Conservation (phyloP, 1,140 invertebrate species). For the Onthophagus taurus region DNA sequence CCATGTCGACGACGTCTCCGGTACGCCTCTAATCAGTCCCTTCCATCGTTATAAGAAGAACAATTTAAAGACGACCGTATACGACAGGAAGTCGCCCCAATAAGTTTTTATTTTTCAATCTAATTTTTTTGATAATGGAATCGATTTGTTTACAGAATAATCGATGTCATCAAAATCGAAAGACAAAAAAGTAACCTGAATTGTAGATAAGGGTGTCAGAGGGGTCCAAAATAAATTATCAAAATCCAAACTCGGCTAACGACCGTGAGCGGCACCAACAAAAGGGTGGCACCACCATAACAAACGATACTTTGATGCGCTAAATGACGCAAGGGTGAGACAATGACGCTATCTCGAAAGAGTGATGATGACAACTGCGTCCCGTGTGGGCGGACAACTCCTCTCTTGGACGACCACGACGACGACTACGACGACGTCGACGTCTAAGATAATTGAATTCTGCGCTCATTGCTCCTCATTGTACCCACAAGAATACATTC, state of each 20-base stretch:
- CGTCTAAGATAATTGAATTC: slow-evolving; percentile 26
- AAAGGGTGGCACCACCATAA: slow-evolving; percentile 21
- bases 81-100: no score
- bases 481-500: slow-evolving; percentile 24
- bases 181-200: slow-evolving; percentile 6
- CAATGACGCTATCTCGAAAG: slow-evolving; percentile 33
- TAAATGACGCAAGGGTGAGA: slow-evolving; percentile 36
- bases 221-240: slow-evolving; percentile 19
- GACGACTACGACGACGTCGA: slow-evolving; percentile 1
- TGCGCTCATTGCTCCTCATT: slow-evolving; percentile 25
- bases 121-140: no score
- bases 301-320: slow-evolving; percentile 34
- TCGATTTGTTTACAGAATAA: no score
- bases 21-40: no score
- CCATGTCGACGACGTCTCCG: no score
- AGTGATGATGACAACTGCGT: slow-evolving; percentile 30
- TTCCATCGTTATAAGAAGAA: no score
- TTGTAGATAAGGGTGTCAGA: slow-evolving; percentile 14
- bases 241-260: slow-evolving; percentile 23
- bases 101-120: no score
- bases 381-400: slow-evolving; percentile 16
- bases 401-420: slow-evolving; percentile 4
- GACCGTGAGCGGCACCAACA: slow-evolving; percentile 15
- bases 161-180: not conserved
- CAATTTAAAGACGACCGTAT: no score